Conservation (phyloP, 2,113 vertebrate species). For the Thomomys bottae region DNA sequence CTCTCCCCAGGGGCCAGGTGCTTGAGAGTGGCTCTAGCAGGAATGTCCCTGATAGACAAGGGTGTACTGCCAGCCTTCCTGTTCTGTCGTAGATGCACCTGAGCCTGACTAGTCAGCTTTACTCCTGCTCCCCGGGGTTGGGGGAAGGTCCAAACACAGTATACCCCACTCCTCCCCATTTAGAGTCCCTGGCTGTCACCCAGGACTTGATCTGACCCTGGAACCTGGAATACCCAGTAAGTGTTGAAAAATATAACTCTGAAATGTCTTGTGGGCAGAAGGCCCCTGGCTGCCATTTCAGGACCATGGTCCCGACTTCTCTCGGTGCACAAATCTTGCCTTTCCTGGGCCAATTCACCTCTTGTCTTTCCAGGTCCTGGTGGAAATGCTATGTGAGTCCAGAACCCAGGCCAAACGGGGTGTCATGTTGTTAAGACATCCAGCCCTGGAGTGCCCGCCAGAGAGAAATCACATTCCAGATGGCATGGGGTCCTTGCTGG, state of each 20-base stretch:
- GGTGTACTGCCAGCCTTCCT: neutral
- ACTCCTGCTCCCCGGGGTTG: neutral
- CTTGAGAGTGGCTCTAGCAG: slow-evolving; percentile 53
- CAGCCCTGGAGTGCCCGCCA: neutral
- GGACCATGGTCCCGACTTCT: slow-evolving; percentile 1
- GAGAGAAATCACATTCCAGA: neutral
- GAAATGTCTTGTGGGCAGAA: slow-evolving; percentile 22
- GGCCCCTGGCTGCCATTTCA: slow-evolving; percentile 33
- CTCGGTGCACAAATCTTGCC: neutral
- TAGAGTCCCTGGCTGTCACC: neutral
- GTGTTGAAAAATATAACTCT: slow-evolving; percentile 23
- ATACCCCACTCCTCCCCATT: neutral
- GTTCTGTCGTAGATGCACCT: neutral
- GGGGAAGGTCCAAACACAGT: neutral
- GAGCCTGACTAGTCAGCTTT: neutral
- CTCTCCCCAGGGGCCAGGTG: slow-evolving; percentile 69
- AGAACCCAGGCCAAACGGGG: neutral
- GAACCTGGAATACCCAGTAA: neutral
- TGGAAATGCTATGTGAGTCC: neutral
- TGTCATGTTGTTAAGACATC: neutral
- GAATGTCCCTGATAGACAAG: neutral
- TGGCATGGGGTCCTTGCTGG: neutral
- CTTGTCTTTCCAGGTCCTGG: neutral
- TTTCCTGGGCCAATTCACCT: neutral
- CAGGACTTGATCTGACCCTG: neutral